Percentiles rank a stretch among this genome's conserved stretches.
Evolutionary conservation across 2,888 invertebrate species (phyloP).

Genomic region (Platerodrilus igneus): DNA sequence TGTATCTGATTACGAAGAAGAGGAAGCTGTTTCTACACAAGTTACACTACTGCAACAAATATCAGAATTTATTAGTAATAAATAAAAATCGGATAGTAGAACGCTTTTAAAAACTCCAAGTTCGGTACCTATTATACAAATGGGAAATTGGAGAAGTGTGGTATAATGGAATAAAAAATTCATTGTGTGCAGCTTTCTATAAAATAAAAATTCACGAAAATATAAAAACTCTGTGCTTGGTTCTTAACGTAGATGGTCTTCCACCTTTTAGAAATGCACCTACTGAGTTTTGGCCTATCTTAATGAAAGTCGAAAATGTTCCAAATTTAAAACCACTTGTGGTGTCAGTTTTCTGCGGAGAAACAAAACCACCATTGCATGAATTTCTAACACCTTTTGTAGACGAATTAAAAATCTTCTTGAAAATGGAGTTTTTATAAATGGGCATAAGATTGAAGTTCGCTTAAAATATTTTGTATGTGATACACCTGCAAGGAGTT

Average conservation of each 20-base stretch:
- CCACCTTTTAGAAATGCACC: slow-evolving; percentile 17
- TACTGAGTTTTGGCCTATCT: slow-evolving; percentile 26
- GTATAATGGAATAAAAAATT: too few species aligned
- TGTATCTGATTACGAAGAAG: too few species aligned
- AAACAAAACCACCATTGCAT: slow-evolving; percentile 21
- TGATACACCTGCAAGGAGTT: slow-evolving; percentile 27
- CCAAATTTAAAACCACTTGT: slow-evolving; percentile 19
- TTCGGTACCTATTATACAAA: too few species aligned
- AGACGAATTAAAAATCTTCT: slow-evolving; percentile 23
- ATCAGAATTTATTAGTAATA: too few species aligned
- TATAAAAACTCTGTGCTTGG: too few species aligned
- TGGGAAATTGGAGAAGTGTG: too few species aligned
- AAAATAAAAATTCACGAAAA: too few species aligned
- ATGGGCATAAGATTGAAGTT: slow-evolving; percentile 12
- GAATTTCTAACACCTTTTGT: slow-evolving; percentile 22
- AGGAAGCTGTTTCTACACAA: too few species aligned
- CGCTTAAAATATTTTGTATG: slow-evolving; percentile 23
- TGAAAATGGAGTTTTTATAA: slow-evolving; percentile 14
- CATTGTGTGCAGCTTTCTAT: too few species aligned
- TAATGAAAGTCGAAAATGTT: slow-evolving; percentile 16
- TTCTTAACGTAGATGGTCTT: slow-evolving; percentile 23
- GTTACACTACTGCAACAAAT: too few species aligned
- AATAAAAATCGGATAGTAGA: too few species aligned
- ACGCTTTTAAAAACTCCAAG: too few species aligned
- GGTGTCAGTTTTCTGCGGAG: slow-evolving; percentile 24